Evolutionary conservation across 2,888 invertebrate genomes (phyloP), one percentile per base, ranked within the genome.

Genomic region (Seira musarum): DNA sequence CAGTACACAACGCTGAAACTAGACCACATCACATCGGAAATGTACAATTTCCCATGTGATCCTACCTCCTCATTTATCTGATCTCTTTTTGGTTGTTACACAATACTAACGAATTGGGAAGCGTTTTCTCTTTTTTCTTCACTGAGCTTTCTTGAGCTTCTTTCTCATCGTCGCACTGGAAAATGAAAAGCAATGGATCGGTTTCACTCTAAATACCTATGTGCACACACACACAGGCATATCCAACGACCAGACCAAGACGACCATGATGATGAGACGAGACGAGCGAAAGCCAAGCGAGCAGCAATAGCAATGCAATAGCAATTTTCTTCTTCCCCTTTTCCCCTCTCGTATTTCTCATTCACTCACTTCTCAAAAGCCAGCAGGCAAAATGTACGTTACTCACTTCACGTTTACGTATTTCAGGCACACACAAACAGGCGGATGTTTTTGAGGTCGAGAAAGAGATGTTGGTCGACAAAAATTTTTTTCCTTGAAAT

Each of bases 41-140:
- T 57, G 49, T 13, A 78, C 30, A 65, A 66, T 65, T 30, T 78
- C 78, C 66, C 78, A 78, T 78, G 78, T 78, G 78, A 78, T 78
- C 66, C 72, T 46, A 65, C 60, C 46, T 60, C 30, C 21, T 60
- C 69, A 17, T 67, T 67, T 53, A 53, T 53, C 53, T 53, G 53
- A 53, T 53, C 53, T 53, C 53, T 53, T n/a, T 3, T 30, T 30
- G 30, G 30, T 30, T 2, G 53, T 53, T 53, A 53, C 17, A 53
- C 53, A n/a, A 53, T 53, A 13, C 53, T 53, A 53, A 30, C 15
- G 17, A 53, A 53, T 53, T 53, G 53, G 13, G 53, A 3, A 3
- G 17, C 3, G 17, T 6, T 40, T 13, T 40, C 40, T 40, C 40
- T 40, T 40, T 40, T n/a, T n/a, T n/a, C n/a, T n/a, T n/a, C n/a